Base-by-base conservation (phyloP, 2,888 invertebrate genomes). In the Lasioglossum oenotherae region DNA sequence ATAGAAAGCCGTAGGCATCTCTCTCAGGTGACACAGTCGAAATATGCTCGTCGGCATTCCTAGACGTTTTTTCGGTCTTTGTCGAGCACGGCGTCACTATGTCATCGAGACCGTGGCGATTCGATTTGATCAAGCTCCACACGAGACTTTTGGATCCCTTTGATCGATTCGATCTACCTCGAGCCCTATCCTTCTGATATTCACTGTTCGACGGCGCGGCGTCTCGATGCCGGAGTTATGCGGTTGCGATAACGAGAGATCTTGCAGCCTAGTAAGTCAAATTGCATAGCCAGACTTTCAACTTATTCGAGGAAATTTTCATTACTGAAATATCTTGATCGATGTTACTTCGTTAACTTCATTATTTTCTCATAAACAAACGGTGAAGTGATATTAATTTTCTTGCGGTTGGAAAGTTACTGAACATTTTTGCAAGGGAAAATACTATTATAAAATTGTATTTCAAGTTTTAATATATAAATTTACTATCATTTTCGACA, bases 61-160 rank as follows among this genome's bases (percentile, higher is more conserved):
- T 94, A 94, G 93, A 93, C 91, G 92, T 94, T 94, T 94, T 94
- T 94, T 94, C 91, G 87, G 93, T 91, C 93, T 94, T 94, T 93
- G 94, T 94, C 92, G 91, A 94, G 89, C 92, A 93, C 93, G 93
- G 93, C 93, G 92, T 93, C 92, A 93, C 92, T 92, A 89, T 92
- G 93, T 93, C 93, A 92, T 93, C 92, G 92, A 88, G 89, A 89
- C 86, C 87, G 88, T 72, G 87, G 89, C 78, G 81, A 88, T 89
- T 84, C 84, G 82, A 89, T 90, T 88, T 77, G 85, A 88, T 88
- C 86, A 67, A 80, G 73, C 81, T 41, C 71, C 81, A 60, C 80
- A 80, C 81, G 77, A 78, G 69, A 60, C 73, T 67, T 78, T 82
- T 64, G 67, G 67, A 80, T 75, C 81, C 81, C 69, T 57, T 76